Evolutionary conservation across 2,797 vertebrate genomes (phyloP).

Genomic region (Etheostoma nigrum): DNA sequence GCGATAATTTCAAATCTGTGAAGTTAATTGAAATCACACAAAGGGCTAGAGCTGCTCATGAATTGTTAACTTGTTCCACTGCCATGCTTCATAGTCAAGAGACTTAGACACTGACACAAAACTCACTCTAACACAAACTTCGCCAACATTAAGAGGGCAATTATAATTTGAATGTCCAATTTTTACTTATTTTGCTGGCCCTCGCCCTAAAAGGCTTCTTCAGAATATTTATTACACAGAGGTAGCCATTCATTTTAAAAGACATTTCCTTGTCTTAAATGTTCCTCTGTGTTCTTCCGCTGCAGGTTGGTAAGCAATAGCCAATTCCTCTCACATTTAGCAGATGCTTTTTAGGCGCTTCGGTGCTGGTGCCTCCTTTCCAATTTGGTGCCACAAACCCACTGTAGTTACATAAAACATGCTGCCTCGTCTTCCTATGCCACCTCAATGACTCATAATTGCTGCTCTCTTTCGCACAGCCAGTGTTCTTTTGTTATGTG

Average conservation of each 20-base stretch:
- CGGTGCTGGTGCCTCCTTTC: conserved; percentile 54
- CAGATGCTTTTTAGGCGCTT: conserved; percentile 65
- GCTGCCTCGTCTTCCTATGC: conserved; percentile 73
- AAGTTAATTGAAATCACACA: conserved; percentile 78
- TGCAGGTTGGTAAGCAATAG: conserved; percentile 32
- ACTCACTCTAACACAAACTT: conserved; percentile 13
- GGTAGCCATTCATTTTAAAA: conserved; percentile 21
- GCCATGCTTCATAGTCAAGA: conserved; percentile 21
- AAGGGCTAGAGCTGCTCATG: conserved; percentile 56
- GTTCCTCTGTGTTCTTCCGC: conserved; percentile 12
- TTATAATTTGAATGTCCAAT: conserved; percentile 29
- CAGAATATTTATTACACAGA: conserved; percentile 16
- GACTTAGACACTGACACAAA: conserved; percentile 24
- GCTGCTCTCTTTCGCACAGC: conserved; percentile 75
- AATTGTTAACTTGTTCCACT: conserved; percentile 63
- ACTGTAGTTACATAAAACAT: conserved; percentile 78
- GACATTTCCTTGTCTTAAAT: conserved; percentile 8
- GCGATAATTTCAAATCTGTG: conserved; percentile 69
- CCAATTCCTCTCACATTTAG: conserved; percentile 28
- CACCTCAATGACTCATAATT: conserved; percentile 85
- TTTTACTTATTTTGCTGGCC: conserved; percentile 17
- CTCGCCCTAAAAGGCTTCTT: conserved; percentile 18
- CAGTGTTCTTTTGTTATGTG: conserved; percentile 73
- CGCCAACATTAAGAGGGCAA: not conserved
- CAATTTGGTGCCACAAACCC: conserved; percentile 70